A percentile compares a stretch with the other conserved stretches of the same genome.
Conservation (phyloP, 2,113 vertebrate genomes). For the Cottus gobio region DNA sequence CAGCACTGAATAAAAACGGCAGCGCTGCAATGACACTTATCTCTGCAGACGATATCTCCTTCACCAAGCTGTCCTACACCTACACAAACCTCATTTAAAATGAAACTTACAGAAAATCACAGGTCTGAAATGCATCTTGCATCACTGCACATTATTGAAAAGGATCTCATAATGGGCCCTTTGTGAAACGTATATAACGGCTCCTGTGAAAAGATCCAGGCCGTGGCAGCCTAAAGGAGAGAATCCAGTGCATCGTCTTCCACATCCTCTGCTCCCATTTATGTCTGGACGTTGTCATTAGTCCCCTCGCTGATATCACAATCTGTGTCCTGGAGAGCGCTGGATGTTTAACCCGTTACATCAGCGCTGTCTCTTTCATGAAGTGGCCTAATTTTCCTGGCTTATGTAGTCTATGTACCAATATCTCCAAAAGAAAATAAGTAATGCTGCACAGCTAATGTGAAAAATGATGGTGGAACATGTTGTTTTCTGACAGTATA, state of each 20-base stretch:
- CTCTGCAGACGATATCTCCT: conserved; percentile 8
- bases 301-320: conserved; percentile 30
- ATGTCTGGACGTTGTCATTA: conserved; percentile 53
- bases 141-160: conserved; percentile 14
- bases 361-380: conserved; percentile 1
- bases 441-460: neutral
- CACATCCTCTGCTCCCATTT: conserved; percentile 24
- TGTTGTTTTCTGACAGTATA: neutral
- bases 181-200: conserved; percentile 42
- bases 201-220: conserved; percentile 14
- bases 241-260: conserved; percentile 7
- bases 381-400: neutral
- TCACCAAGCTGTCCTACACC: conserved; percentile 10
- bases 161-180: conserved; percentile 16
- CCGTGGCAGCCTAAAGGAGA: conserved; percentile 14
- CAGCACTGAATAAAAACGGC: conserved; percentile 17
- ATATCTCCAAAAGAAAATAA: neutral
- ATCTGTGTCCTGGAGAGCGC: conserved; percentile 29
- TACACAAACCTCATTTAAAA: conserved; percentile 12
- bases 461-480: neutral
- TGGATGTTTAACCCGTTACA: conserved; percentile 23
- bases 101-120: neutral
- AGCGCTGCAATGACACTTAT: conserved; percentile 26
- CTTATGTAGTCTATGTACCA: neutral
- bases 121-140: neutral